These are phyloP conservation scores for Acronicta alni DNA, from an alignment of 2,888 invertebrate genomes.

Conservation along the genomic window DNA sequence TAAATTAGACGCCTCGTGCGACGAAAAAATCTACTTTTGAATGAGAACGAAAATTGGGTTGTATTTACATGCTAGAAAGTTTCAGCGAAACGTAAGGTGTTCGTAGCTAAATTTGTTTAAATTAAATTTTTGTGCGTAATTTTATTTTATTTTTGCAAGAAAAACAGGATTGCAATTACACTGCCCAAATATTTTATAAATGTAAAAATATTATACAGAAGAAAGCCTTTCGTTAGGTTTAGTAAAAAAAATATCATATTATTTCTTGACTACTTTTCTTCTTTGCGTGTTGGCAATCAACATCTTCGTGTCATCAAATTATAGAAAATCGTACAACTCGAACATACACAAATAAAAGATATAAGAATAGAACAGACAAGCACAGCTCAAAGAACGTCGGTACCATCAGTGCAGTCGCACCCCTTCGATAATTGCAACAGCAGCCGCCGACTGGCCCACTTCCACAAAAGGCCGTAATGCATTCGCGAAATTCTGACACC, in stretches of 20 bases:
- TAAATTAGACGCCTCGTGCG: constrained; percentile 64
- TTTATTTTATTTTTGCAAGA: constrained; percentile 14
- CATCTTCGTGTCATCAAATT: too few relatives aligned
- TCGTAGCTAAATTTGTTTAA: constrained; percentile 34
- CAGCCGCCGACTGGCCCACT: constrained; percentile 65
- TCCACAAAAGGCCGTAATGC: constrained; percentile 70
- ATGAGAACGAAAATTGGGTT: constrained; percentile 53
- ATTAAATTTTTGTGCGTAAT: constrained; percentile 27
- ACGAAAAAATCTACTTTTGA: constrained; percentile 53
- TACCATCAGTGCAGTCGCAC: constrained; percentile 58
- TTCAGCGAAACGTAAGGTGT: constrained; percentile 40
- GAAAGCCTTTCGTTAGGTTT: too few relatives aligned
- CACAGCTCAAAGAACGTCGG: constrained; percentile 64
- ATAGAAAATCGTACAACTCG: constrained; percentile 26
- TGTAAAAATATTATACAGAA: background rate
- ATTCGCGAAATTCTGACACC: constrained; percentile 68
- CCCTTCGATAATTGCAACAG: constrained; percentile 70
- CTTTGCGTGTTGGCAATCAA: too few relatives aligned
- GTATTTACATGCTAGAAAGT: constrained; percentile 44
- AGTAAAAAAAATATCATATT: too few relatives aligned
- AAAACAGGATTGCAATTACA: constrained; percentile 30
- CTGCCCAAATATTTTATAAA: background rate
- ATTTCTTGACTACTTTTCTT: too few relatives aligned
- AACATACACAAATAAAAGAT: constrained; percentile 58
- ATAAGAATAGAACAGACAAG: constrained; percentile 55